These are phyloP conservation scores for Neolamprologus caudopunctatus DNA, from an alignment of 2,113 vertebrate species.

Conservation along the genomic window DNA sequence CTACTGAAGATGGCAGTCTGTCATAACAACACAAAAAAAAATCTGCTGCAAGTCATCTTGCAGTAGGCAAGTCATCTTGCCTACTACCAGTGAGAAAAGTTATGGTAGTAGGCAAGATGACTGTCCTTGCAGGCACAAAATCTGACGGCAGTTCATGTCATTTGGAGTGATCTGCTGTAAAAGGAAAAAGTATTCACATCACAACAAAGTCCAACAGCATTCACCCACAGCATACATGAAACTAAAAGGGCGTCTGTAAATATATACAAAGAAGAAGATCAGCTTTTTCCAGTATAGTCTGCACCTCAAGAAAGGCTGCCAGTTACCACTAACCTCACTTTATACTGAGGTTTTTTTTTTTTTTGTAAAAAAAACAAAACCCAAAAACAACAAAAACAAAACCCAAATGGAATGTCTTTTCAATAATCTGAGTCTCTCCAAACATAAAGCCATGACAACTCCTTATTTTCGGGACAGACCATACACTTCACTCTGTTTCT, in stretches of 20 bases:
- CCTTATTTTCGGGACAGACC: neutral
- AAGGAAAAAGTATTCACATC: neutral
- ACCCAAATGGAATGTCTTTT: neutral
- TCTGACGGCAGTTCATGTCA: neutral
- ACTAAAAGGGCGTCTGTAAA: neutral
- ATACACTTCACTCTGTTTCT: neutral
- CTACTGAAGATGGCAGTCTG: neutral
- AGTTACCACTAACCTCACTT: neutral
- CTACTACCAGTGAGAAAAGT: neutral
- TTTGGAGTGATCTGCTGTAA: neutral
- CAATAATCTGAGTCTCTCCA: neutral
- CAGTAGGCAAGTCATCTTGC: neutral
- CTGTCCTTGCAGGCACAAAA: neutral
- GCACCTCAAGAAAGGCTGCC: neutral
- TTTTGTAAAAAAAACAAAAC: neutral
- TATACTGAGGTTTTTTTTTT: neutral
- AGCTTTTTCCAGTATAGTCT: neutral
- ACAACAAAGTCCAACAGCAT: neutral
- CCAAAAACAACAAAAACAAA: neutral
- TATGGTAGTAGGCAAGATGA: neutral
- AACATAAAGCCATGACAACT: neutral
- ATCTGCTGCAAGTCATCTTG: neutral
- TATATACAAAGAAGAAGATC: neutral
- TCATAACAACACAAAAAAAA: neutral
- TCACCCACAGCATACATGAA: neutral